Evolutionary conservation across 2,797 vertebrate species (phyloP).

Genomic region (Megaceryle alcyon): DNA sequence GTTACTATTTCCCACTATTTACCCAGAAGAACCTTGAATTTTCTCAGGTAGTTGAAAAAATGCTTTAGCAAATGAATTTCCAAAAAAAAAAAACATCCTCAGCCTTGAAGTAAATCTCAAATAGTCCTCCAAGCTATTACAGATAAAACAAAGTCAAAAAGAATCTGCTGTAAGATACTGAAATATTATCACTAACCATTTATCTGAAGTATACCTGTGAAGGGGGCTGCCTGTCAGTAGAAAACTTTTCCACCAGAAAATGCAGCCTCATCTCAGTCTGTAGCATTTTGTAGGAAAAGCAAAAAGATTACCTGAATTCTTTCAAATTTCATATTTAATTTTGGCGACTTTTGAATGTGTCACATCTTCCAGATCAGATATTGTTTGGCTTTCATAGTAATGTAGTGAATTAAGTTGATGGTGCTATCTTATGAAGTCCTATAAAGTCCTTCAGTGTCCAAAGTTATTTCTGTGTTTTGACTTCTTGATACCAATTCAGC

Average conservation of each 20-base stretch:
- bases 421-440: neutral
- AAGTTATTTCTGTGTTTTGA: neutral
- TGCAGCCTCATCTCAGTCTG: neutral
- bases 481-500: neutral
- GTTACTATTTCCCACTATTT: neutral
- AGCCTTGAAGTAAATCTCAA: neutral
- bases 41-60: neutral
- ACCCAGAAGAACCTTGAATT: neutral
- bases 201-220: neutral
- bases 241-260: neutral
- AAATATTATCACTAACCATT: neutral
- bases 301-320: neutral
- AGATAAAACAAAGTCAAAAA: neutral
- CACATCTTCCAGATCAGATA: neutral
- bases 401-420: neutral
- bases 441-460: rapidly evolving
- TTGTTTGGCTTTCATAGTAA: neutral
- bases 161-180: neutral
- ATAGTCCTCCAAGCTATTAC: neutral
- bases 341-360: neutral
- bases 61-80: neutral
- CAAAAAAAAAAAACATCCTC: neutral
- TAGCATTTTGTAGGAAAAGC: neutral
- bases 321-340: neutral
- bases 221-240: neutral